These are phyloP conservation scores for Spatula clypeata DNA, from an alignment of 2,797 vertebrate species.

Conservation along the genomic window DNA sequence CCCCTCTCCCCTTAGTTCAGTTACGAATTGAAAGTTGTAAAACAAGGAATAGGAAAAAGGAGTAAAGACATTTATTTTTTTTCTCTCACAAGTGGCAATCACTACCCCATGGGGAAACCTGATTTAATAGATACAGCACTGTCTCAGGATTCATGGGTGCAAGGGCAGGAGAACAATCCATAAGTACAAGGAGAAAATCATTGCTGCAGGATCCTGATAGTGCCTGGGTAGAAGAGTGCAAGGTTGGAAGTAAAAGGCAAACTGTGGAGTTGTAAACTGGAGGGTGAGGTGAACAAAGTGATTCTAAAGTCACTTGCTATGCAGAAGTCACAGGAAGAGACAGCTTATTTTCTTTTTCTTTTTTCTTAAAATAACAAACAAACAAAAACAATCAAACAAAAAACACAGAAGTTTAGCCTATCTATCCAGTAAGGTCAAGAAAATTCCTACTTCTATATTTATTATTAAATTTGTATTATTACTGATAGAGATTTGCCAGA, in stretches of 20 bases:
- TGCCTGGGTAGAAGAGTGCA: background rate
- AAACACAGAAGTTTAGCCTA: background rate
- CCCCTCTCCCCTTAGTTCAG: too few relatives aligned
- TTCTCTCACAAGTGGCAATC: background rate
- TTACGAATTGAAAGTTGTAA: background rate
- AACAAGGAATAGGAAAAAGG: background rate
- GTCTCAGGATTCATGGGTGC: background rate
- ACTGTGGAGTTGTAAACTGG: background rate
- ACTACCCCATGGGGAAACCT: background rate
- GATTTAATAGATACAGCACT: background rate
- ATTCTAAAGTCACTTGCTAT: background rate
- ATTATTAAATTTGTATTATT: background rate
- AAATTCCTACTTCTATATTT: background rate
- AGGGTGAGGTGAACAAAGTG: background rate
- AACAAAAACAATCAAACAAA: background rate
- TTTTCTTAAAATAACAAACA: too few relatives aligned
- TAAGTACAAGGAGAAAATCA: background rate
- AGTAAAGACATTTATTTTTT: too few relatives aligned
- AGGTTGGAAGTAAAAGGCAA: background rate
- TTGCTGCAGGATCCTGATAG: background rate
- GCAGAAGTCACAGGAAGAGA: background rate
- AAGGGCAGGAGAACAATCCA: background rate
- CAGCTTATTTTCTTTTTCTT: background rate
- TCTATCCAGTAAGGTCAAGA: background rate
- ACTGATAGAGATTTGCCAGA: background rate